Base-by-base conservation (phyloP, 2,113 vertebrate species). In the Tursiops truncatus region DNA sequence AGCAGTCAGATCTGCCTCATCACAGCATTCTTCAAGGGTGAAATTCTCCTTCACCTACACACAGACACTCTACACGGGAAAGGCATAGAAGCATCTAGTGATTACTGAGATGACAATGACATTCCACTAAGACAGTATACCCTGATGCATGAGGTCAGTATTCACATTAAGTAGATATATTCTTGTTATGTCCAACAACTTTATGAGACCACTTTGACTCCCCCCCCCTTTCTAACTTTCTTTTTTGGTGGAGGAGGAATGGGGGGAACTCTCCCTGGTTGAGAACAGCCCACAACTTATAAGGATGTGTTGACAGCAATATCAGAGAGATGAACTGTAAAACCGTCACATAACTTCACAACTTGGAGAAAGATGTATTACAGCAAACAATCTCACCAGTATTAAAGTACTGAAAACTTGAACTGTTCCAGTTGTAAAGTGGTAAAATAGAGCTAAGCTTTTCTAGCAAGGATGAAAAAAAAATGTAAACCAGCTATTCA, bases 241-340 rank as follows among this genome's bases (percentile, higher is more conserved):
- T 56, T 53, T 47, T 58, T 62, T 21, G 41, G 41, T 6, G 28
- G 5, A 5, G 3, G 1, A 2, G 15, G 3, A 47, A 28, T 17
- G 2, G 21, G 26, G 36, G 58, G 26, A 82, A 82, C 58, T 18
- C 50, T 74, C 44, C 60, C 17, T 10, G 7, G 41, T 31, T 94
- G 80, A 58, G 89, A 96, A 88, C 68, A 84, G 81, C 63, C 84
- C 95, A 94, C 50, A 84, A 56, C 41, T 58, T 28, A n/a, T 10
- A n/a, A 70, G 60, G n/a, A 81, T 28, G 53, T 90, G 65, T 28
- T n/a, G 73, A 82, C 68, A 91, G 50, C 15, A 74, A 70, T 53
- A 77, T 41, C 70, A 87, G 65, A 92, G 71, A 58, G 74, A 21
- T 4, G 8, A 77, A 71, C 58, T 81, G 50, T 71, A 88, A 84